Conservation (phyloP, 2,797 vertebrate species). For the Ibycter americanus region DNA sequence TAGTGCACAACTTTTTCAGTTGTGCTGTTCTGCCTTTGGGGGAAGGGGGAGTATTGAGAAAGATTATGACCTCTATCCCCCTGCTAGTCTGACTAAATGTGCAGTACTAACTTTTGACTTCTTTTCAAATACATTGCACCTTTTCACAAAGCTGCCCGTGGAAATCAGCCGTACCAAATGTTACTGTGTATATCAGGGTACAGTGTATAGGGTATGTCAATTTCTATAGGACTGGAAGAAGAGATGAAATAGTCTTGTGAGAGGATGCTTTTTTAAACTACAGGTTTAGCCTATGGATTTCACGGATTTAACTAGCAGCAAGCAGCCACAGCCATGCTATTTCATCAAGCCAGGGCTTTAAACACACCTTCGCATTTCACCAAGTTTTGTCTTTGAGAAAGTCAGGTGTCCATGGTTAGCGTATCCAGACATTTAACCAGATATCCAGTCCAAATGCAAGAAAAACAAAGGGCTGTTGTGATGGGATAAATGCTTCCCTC, state of each 20-base stretch:
- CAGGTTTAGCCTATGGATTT: background rate
- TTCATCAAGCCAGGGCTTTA: background rate
- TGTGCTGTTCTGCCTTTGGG: background rate
- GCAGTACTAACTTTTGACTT: background rate
- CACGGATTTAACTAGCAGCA: background rate
- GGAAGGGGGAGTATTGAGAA: background rate
- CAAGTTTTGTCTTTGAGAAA: constrained; percentile 56
- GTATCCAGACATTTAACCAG: constrained; percentile 58
- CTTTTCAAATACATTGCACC: background rate
- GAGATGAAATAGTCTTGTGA: background rate
- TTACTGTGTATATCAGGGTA: background rate
- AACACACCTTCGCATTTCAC: constrained; percentile 30
- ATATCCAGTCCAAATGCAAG: constrained; percentile 34
- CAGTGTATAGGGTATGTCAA: background rate
- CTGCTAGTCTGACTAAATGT: background rate
- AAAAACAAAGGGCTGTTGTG: constrained; percentile 68
- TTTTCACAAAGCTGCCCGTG: constrained; percentile 9
- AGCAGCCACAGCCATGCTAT: background rate
- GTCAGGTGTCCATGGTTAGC: constrained; percentile 36
- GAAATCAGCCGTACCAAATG: background rate
- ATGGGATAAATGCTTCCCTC: constrained; percentile 54
- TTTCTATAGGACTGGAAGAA: background rate
- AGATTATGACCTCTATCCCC: background rate
- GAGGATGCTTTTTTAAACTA: background rate
- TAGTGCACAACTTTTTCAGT: background rate